These are phyloP conservation scores for Folsomia candida DNA, from an alignment of 2,888 invertebrate genomes.

Conservation along the genomic window DNA sequence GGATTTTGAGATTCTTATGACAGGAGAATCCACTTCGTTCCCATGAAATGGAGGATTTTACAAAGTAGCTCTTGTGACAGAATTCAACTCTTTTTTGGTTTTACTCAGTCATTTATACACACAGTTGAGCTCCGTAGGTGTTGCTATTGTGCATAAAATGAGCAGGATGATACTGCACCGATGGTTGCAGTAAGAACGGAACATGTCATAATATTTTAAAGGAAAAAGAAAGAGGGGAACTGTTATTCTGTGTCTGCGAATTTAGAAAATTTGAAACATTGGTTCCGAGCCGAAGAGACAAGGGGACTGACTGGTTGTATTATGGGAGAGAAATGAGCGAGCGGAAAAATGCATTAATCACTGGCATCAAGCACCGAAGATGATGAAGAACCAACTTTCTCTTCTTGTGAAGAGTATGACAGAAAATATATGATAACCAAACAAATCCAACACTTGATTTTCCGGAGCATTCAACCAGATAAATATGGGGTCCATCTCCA, in stretches of 20 bases:
- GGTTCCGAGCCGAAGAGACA: neutral
- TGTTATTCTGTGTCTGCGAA: neutral
- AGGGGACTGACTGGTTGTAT: neutral
- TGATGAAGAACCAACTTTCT: neutral
- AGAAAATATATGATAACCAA: constrained; percentile 5
- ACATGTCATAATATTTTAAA: neutral
- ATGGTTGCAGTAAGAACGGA: too few relatives aligned
- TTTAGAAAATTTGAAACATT: neutral
- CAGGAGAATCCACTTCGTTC: constrained; percentile 2
- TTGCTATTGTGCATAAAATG: too few relatives aligned
- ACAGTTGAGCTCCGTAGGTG: neutral
- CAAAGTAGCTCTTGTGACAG: neutral
- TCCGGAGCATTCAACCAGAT: neutral
- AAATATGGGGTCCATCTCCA: too few relatives aligned
- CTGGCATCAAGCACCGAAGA: neutral
- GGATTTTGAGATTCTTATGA: constrained; percentile 4
- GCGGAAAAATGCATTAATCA: constrained; percentile 3
- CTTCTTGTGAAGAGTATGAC: neutral
- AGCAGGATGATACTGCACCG: too few relatives aligned
- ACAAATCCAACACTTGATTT: neutral
- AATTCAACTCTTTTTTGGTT: neutral
- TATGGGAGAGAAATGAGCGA: constrained; percentile 1
- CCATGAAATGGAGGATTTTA: neutral
- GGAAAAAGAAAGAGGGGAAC: neutral
- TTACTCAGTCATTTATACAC: too few relatives aligned